Conservation (phyloP, 2,888 invertebrate species). For the Perizoma affinitatum region DNA sequence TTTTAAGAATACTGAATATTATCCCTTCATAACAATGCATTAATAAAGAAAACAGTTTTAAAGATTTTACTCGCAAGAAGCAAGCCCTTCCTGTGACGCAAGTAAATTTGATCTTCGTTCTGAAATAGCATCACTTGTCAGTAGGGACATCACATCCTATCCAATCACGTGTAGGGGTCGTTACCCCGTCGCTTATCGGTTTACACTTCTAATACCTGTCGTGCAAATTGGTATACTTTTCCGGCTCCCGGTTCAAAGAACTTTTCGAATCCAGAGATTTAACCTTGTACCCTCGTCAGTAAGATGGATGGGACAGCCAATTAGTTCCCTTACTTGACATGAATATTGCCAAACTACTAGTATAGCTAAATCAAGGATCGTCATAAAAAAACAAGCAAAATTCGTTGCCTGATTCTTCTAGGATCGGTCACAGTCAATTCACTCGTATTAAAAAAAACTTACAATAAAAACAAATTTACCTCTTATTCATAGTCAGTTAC, state of each 20-base stretch:
- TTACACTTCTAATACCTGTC: constrained; percentile 35
- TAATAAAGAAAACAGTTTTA: constrained; percentile 17
- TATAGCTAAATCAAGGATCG: no score
- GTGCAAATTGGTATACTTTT: constrained; percentile 23
- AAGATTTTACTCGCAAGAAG: constrained; percentile 11
- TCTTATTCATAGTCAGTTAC: no score
- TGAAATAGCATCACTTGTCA: constrained; percentile 18
- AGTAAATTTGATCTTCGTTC: constrained; percentile 14
- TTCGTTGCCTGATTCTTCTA: no score
- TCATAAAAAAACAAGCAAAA: no score
- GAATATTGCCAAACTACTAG: neutral
- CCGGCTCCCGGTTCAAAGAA: constrained; percentile 9
- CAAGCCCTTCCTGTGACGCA: constrained; percentile 15
- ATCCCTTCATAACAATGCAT: constrained; percentile 15
- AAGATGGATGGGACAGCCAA: constrained; percentile 20
- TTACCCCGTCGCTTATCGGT: constrained; percentile 36
- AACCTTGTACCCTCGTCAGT: constrained; percentile 21
- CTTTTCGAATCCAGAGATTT: constrained; percentile 15
- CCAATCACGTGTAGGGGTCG: constrained; percentile 36
- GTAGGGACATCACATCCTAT: constrained; percentile 6
- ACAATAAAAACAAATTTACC: no score
- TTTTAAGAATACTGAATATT: neutral
- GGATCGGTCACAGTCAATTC: no score
- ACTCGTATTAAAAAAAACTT: no score
- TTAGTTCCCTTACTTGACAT: constrained; percentile 15